These are phyloP conservation scores for Rhyacophila evoluta DNA, from an alignment of 2,888 invertebrate genomes.

Conservation along the genomic window DNA sequence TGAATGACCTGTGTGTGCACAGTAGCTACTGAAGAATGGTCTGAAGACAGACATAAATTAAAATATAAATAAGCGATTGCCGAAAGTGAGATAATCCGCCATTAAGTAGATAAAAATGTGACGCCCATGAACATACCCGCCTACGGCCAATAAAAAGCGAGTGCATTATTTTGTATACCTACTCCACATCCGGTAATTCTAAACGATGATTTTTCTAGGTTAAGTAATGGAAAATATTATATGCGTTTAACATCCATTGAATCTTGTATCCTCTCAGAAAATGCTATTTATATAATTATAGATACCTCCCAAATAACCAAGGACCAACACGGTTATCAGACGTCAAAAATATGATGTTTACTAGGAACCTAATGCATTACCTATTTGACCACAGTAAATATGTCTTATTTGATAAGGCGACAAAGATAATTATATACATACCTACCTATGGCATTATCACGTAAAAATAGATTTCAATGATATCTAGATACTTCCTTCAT, in stretches of 20 bases:
- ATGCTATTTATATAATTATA: too few species aligned
- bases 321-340: background rate
- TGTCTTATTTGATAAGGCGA: background rate
- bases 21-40: too few species aligned
- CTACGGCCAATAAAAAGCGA: slow-evolving; percentile 1
- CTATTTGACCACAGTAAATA: slow-evolving; percentile 3
- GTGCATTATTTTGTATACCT: slow-evolving; percentile 22
- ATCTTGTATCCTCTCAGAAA: too few species aligned
- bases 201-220: slow-evolving; percentile 3
- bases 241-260: background rate
- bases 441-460: background rate
- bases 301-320: too few species aligned
- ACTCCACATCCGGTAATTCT: slow-evolving; percentile 8
- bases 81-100: slow-evolving; percentile 17
- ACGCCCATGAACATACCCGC: slow-evolving; percentile 13
- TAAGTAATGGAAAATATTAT: background rate
- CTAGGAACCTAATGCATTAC: background rate
- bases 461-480: background rate
- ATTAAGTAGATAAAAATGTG: slow-evolving; percentile 17
- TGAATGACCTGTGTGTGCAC: too few species aligned
- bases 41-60: too few species aligned
- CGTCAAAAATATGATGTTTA: background rate
- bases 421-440: too few species aligned
- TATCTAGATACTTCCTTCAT: background rate
- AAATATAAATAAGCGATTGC: too few species aligned